Base-by-base conservation (phyloP, 92 coral and sea anemone genomes). In the Parazoanthus atlanticus region DNA sequence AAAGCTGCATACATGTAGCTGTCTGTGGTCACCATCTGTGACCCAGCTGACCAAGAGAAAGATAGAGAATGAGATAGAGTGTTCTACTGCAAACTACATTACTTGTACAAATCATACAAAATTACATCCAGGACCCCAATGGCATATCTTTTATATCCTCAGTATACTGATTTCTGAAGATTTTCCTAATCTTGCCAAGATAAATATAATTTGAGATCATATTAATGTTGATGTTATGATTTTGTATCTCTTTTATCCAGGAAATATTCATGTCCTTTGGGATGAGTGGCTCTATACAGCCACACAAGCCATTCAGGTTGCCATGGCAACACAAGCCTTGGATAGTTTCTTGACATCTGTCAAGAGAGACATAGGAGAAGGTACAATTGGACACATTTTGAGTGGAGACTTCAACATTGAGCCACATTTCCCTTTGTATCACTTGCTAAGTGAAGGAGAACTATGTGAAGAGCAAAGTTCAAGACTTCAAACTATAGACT, bases 401-500 rank as follows among this genome's bases (percentile, higher is more conserved):
- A 85, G 95, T 86, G 98, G 98, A 40, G 98, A 95, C 88, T 95
- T 93, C 88, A 94, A 95, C 69, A 88, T 91, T 17, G 95, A 92
- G 66, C 95, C 98, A 1, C 83, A 90, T 16, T 94, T 81, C 67
- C 98, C 98, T 40, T 90, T 88, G n/a, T 93, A 95, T 67, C 85
- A 92, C 70, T 72, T 93, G 56, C 77, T 95, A 30, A 82, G 90
- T 49, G 85, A 93, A 33, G 96, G 94, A 5, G 56, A 64, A 25
- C 89, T 95, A 32, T 61, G 76, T 7, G 88, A 75, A 2, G 89
- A 92, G 34, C 88, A 93, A 47, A 25, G 38, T 26, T 30, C 54
- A 49, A 87, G 75, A 70, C 88, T 93, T 56, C 89, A 86, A 81
- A 84, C 91, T 25, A 82, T 85, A 25, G 93, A 95, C 33, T 93